Evolutionary conservation across 2,888 invertebrate species (phyloP).

Genomic region (Acanthosepion esculentum): DNA sequence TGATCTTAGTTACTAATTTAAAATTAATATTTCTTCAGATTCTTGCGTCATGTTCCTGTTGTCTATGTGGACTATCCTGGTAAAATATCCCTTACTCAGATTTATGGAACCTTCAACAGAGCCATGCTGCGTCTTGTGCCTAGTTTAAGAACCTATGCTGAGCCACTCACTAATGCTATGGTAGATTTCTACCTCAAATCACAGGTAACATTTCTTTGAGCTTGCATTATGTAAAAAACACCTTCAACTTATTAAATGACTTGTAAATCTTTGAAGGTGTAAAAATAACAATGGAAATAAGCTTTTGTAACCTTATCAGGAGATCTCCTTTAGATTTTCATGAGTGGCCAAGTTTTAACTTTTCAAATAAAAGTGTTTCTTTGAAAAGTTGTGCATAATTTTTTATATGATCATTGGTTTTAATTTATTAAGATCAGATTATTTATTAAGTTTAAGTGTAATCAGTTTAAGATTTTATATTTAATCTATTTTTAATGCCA

Average conservation of each 20-base stretch:
- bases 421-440: too few species aligned
- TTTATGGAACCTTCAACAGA: slow-evolving; percentile 98
- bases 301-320: too few species aligned
- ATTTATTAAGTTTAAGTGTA: too few species aligned
- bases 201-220: slow-evolving; percentile 78
- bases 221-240: background rate
- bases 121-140: slow-evolving; percentile 98
- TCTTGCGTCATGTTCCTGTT: slow-evolving; percentile 93
- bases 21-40: slow-evolving; percentile 63
- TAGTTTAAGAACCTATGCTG: slow-evolving; percentile 91
- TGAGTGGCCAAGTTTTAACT: too few species aligned
- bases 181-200: slow-evolving; percentile 97
- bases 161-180: slow-evolving; percentile 98
- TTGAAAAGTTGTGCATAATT: too few species aligned
- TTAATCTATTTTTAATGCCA: too few species aligned
- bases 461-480: too few species aligned
- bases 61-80: slow-evolving; percentile 99
- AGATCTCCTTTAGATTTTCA: too few species aligned
- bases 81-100: slow-evolving; percentile 94
- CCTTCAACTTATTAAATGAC: background rate
- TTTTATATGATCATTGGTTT: too few species aligned
- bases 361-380: too few species aligned
- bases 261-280: background rate
- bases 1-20: background rate
- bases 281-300: too few species aligned